A percentile compares a stretch with the other conserved stretches of the same genome.
These are phyloP conservation scores for Acrobasis repandana DNA, from an alignment of 2,888 invertebrate genomes.

Conservation along the genomic window DNA sequence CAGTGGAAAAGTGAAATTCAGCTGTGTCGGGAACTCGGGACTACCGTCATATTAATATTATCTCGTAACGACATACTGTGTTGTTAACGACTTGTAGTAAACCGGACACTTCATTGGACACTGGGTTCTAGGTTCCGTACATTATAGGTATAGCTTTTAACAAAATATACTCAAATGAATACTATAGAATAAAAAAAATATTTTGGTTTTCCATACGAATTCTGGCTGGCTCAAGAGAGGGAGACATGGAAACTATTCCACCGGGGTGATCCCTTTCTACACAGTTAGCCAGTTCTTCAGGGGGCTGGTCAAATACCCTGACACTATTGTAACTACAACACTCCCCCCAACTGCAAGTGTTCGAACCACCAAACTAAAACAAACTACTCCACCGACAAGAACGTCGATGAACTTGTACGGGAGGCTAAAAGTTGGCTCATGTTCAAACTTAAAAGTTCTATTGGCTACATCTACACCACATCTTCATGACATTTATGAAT, in stretches of 20 bases:
- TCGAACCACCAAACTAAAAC: constrained; percentile 50
- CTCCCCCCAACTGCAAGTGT: constrained; percentile 64
- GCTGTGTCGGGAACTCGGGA: background rate
- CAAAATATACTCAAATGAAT: too few relatives aligned
- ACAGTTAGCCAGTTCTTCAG: constrained; percentile 61
- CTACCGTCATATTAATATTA: background rate
- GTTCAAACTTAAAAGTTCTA: too few relatives aligned
- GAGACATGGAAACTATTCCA: too few relatives aligned
- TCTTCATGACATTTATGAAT: too few relatives aligned
- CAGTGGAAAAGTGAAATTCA: background rate
- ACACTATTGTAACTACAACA: constrained; percentile 53
- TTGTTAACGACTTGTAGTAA: constrained; percentile 1
- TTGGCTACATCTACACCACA: too few relatives aligned
- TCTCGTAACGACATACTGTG: background rate
- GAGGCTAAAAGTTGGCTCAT: too few relatives aligned
- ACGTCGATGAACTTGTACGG: too few relatives aligned
- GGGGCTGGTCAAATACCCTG: constrained; percentile 60
- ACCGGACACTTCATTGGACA: background rate
- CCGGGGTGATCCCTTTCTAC: constrained; percentile 73
- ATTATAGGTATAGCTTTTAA: too few relatives aligned
- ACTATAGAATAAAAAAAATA: too few relatives aligned
- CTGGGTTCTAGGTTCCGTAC: background rate
- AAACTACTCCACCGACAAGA: too few relatives aligned
- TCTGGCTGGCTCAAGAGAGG: too few relatives aligned
- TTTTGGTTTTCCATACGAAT: too few relatives aligned